phyloP scores from a whole-genome alignment of 2,113 vertebrate species.

The Elachura formosa region DNA sequence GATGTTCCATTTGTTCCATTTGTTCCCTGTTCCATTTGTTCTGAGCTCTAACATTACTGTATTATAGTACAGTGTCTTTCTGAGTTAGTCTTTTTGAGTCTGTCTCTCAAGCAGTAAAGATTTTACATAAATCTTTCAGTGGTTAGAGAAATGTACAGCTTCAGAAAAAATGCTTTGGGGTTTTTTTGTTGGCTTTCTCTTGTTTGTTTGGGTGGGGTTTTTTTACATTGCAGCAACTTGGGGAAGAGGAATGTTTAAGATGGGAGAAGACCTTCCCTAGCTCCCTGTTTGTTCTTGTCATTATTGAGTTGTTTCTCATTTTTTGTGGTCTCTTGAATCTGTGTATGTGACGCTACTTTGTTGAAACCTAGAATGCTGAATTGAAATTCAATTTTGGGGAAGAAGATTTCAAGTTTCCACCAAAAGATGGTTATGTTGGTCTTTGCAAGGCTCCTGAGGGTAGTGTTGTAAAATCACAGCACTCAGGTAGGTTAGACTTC shows the following conservation, averaged over 20 bases:
- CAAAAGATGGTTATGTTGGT: constrained; percentile 85
- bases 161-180: neutral
- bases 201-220: neutral
- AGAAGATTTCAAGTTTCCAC: constrained; percentile 88
- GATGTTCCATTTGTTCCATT: neutral
- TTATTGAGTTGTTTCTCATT: neutral
- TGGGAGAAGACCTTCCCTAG: neutral
- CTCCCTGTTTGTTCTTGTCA: rapidly evolving
- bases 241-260: neutral
- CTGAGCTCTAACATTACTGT: neutral
- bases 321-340: neutral
- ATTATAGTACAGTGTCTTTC: neutral
- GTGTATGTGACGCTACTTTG: neutral
- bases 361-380: constrained; percentile 85
- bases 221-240: neutral
- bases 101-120: neutral
- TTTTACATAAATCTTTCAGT: neutral
- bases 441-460: constrained; percentile 82
- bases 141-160: neutral
- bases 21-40: neutral
- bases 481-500: constrained; percentile 77
- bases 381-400: constrained; percentile 96
- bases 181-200: neutral
- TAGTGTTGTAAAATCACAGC: constrained; percentile 84
- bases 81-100: neutral